Evolutionary conservation across 2,113 vertebrate species (phyloP).

Genomic region (Cyanoderma ruficeps): DNA sequence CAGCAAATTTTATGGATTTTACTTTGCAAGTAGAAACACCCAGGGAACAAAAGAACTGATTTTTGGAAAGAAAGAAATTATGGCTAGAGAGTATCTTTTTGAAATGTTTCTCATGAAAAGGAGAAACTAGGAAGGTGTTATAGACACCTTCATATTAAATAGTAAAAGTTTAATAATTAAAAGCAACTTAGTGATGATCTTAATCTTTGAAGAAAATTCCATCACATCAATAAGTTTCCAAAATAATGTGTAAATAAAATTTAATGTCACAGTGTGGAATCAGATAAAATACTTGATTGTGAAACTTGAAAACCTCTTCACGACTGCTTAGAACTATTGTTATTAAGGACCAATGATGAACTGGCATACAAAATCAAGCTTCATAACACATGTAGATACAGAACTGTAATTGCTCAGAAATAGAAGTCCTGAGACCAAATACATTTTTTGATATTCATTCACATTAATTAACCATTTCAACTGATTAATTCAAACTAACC

Average conservation of each 20-base stretch:
- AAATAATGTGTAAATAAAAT: not conserved
- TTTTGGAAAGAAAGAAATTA: not conserved
- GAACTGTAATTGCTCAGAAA: not conserved
- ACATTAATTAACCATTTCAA: not conserved
- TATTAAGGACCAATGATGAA: not conserved
- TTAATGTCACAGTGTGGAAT: not conserved
- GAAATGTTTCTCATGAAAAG: not conserved
- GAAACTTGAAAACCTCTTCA: not conserved
- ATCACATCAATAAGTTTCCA: not conserved
- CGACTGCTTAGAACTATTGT: not conserved
- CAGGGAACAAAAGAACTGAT: not conserved
- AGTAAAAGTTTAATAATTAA: not conserved
- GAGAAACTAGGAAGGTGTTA: not conserved
- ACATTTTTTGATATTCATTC: not conserved
- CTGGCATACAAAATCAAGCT: accelerated
- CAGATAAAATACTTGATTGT: not conserved
- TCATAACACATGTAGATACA: not conserved
- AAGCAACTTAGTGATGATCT: not conserved
- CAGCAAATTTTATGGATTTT: not conserved
- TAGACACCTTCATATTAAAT: not conserved
- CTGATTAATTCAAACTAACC: not conserved
- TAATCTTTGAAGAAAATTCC: not conserved
- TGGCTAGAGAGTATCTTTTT: not conserved
- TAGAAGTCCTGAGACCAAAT: not conserved
- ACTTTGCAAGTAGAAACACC: not conserved